phyloP scores from a whole-genome alignment of 2,113 vertebrate species.

The Python bivittatus region DNA sequence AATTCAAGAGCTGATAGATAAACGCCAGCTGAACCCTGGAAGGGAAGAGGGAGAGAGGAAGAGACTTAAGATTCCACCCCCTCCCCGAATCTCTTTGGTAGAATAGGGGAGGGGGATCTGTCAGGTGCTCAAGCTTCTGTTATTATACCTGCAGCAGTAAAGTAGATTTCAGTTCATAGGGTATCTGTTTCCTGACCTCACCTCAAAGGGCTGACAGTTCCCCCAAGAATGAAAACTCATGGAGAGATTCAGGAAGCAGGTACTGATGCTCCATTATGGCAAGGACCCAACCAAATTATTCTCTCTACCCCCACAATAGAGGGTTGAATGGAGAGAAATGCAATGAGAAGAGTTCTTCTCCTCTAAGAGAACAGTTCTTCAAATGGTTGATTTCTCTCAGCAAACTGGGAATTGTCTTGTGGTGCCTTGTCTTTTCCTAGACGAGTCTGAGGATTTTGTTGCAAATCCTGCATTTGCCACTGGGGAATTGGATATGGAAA shows the following conservation, averaged over 20 bases:
- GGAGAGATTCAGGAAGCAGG: not conserved
- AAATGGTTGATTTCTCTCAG: not conserved
- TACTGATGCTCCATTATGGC: not conserved
- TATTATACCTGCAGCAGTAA: too few relatives aligned
- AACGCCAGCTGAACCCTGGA: too few relatives aligned
- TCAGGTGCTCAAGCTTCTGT: too few relatives aligned
- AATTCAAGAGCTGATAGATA: too few relatives aligned
- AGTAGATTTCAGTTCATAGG: too few relatives aligned
- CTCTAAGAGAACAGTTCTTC: not conserved
- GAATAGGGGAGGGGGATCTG: too few relatives aligned
- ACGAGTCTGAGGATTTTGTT: not conserved
- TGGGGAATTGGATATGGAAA: not conserved
- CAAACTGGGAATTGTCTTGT: not conserved
- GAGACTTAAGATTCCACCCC: too few relatives aligned
- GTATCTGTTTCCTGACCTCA: too few relatives aligned
- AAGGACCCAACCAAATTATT: too few relatives aligned
- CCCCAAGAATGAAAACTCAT: not conserved
- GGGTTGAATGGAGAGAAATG: not conserved
- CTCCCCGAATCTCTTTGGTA: too few relatives aligned
- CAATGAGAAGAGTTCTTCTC: not conserved
- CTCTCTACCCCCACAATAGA: not conserved
- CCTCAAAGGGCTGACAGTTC: too few relatives aligned
- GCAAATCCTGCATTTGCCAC: not conserved
- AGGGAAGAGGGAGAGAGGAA: too few relatives aligned
- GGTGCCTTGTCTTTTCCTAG: not conserved